Percentiles rank a stretch among this genome's conserved stretches.
Evolutionary conservation across 1,140 invertebrate species (phyloP).

Genomic region (Pantala flavescens): DNA sequence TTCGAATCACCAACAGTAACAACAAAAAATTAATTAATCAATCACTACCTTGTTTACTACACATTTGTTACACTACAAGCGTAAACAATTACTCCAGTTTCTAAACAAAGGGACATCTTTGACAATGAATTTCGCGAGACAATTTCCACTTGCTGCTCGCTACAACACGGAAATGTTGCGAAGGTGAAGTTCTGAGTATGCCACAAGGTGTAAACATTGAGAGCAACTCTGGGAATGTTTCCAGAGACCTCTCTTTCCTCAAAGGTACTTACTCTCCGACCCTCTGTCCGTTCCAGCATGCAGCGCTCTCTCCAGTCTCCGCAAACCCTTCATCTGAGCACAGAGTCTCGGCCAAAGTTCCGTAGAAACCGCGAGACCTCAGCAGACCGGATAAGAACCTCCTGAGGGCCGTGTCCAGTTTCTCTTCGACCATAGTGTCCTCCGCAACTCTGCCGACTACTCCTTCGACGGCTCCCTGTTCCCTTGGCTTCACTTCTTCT

Average conservation of each 20-base stretch:
- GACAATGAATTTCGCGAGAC: no score
- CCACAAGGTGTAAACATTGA: no score
- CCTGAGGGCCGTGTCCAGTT: conserved; percentile 37
- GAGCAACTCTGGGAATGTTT: no score
- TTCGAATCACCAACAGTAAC: no score
- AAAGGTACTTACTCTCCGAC: conserved; percentile 58
- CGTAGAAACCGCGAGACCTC: conserved; percentile 58
- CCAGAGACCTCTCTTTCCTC: neutral
- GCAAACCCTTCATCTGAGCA: conserved; percentile 51
- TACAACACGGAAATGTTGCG: no score
- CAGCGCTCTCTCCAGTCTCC: conserved; percentile 42
- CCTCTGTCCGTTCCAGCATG: conserved; percentile 65
- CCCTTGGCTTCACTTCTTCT: neutral
- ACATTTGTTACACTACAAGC: no score
- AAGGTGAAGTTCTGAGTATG: no score
- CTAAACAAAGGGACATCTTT: no score
- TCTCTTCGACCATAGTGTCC: neutral
- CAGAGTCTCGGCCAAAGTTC: conserved; percentile 52
- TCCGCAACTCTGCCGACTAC: neutral
- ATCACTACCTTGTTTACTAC: no score
- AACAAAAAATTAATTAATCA: no score
- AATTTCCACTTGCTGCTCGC: no score
- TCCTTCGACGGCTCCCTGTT: neutral
- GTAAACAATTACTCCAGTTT: no score
- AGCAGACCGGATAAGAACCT: conserved; percentile 53